Percentiles rank a stretch among this genome's conserved stretches.
Conservation (phyloP, 2,113 vertebrate genomes). For the Barnardius zonarius region DNA sequence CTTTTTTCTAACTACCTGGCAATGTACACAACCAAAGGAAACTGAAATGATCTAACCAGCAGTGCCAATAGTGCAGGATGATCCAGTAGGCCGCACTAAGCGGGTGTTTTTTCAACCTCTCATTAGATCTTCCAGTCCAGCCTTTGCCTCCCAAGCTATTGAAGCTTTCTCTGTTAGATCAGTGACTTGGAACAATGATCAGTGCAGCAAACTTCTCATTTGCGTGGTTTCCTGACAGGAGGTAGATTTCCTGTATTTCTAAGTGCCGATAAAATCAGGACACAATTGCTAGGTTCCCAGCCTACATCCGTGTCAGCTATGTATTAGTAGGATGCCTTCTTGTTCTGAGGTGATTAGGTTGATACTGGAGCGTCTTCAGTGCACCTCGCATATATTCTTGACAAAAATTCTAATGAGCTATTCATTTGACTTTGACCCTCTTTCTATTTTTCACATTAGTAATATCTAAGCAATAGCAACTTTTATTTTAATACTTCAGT, state of each 20-base stretch:
- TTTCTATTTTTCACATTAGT: neutral
- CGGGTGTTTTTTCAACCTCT: neutral
- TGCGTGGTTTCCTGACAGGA: constrained; percentile 9
- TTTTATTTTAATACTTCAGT: neutral
- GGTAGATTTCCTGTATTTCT: constrained; percentile 3
- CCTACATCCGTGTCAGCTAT: neutral
- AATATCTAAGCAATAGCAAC: neutral
- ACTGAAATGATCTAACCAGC: neutral
- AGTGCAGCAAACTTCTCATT: neutral
- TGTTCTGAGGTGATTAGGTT: neutral
- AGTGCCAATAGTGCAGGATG: neutral
- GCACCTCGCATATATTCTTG: neutral
- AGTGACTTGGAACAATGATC: constrained; percentile 48
- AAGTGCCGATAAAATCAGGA: constrained; percentile 13
- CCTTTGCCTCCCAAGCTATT: neutral
- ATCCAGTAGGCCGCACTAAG: neutral
- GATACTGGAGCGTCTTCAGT: neutral
- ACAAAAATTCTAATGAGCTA: neutral
- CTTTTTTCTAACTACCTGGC: neutral
- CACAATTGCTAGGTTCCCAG: neutral
- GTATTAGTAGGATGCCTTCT: neutral
- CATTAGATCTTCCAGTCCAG: neutral
- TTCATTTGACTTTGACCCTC: neutral
- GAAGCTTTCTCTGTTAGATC: constrained; percentile 28
- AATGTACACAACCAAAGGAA: neutral